These are phyloP conservation scores for Danio albolineatus DNA, from an alignment of 2,797 vertebrate genomes.

Conservation along the genomic window DNA sequence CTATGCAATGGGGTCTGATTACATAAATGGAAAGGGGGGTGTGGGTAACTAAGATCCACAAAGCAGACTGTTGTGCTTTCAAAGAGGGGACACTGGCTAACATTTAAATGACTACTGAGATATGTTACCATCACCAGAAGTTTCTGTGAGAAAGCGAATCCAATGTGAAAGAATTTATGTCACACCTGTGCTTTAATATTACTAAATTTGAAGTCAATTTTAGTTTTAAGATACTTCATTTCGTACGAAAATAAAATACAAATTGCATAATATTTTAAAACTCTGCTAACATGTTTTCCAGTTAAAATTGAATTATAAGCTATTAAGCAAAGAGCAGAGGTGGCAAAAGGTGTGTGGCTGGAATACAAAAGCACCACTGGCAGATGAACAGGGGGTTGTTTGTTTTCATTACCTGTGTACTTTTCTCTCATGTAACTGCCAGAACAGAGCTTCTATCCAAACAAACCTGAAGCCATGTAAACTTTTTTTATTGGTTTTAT, in stretches of 20 bases:
- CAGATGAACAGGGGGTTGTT: constrained; percentile 7
- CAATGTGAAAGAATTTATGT: background rate
- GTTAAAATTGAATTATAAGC: constrained; percentile 23
- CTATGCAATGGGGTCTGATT: constrained; percentile 58
- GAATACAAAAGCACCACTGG: constrained; percentile 30
- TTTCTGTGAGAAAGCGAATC: background rate
- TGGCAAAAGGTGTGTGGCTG: constrained; percentile 28
- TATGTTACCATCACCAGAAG: constrained; percentile 11
- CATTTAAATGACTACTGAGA: constrained; percentile 31
- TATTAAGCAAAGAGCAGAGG: constrained; percentile 30
- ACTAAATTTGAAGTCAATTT: background rate
- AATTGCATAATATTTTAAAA: no score
- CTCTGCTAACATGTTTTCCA: constrained; percentile 14
- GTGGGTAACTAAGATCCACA: constrained; percentile 32
- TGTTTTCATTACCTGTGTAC: constrained; percentile 37
- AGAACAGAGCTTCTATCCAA: constrained; percentile 20
- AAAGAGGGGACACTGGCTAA: constrained; percentile 31
- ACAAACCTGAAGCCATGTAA: background rate
- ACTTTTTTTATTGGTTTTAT: background rate
- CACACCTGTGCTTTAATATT: background rate
- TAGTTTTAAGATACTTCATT: background rate
- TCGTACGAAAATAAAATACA: no score
- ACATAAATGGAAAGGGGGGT: constrained; percentile 59
- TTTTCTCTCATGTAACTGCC: constrained; percentile 17
- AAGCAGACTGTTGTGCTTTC: constrained; percentile 55